phyloP scores from a whole-genome alignment of 1,140 invertebrate genomes.

The Brachionus asplanchnoidis region DNA sequence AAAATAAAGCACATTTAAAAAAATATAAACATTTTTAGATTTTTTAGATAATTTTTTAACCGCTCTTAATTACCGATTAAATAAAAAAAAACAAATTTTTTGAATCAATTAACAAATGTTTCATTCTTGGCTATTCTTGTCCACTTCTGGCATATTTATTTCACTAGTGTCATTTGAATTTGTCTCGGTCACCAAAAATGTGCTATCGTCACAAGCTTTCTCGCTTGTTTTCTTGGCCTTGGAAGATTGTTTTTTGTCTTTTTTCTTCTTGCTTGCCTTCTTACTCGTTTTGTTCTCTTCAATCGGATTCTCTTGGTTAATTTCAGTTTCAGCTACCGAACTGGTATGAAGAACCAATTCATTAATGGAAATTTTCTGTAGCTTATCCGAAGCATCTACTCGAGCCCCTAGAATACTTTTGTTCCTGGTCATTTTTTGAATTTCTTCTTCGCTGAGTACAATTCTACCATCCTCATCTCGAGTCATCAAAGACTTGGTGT shows the following conservation, averaged over 20 bases:
- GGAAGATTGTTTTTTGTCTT: not conserved
- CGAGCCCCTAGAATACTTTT: not conserved
- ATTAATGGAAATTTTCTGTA: not conserved
- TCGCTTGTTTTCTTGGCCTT: not conserved
- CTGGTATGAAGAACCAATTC: constrained; percentile 7
- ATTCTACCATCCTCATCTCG: not conserved
- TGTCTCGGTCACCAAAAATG: not conserved
- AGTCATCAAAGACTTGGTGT: not conserved
- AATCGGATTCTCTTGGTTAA: not conserved
- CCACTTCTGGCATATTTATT: not conserved
- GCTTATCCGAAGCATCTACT: not conserved
- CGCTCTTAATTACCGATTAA: not conserved
- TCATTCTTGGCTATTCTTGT: not conserved
- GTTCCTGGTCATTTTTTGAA: not conserved
- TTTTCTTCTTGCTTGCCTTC: not conserved
- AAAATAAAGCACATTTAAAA: not conserved
- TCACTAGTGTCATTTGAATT: constrained; percentile 30
- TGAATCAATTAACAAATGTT: not conserved
- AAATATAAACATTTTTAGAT: constrained; percentile 28
- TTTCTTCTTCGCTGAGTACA: not conserved
- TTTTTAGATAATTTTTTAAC: not conserved
- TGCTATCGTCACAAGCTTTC: not conserved
- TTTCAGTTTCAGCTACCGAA: not conserved
- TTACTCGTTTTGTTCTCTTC: not conserved
- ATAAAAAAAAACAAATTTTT: not conserved